Base-by-base conservation (phyloP, 64 coral and sea anemone genomes). In the Stylophora pistillata region DNA sequence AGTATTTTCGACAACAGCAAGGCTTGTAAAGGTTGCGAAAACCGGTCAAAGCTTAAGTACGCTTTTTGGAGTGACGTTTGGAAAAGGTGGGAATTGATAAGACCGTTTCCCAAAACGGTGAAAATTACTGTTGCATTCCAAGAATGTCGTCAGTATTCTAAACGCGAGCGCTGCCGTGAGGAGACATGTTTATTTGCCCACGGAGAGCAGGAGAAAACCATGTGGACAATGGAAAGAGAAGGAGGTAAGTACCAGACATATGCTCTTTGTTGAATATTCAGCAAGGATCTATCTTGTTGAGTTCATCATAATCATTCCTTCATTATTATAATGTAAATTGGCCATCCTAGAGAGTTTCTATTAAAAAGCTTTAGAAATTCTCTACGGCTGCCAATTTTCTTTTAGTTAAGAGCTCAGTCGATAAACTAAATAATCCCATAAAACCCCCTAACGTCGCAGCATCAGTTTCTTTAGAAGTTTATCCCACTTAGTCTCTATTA, bases 171-270 rank as follows among this genome's bases (percentile, higher is more conserved):
- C 3, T 95, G 93, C 25, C n/a, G 21, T 0, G 79, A 63, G 53
- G 76, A 1, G 9, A 70, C 83, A 25, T 95, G 93, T 73, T 81
- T 26, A 27, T 95, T 95, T 88, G 88, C 88, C 57, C 93, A 95
- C 74, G 93, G 93, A 10, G 54, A 81, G 34, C 62, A 68, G 31
- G 93, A 95, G 56, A 15, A 16, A 28, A 13, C 12, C 13, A 86
- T 89, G 27, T 95, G 93, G 93, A 82, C 68, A 15, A 72, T 88
- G 55, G 91, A 92, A 28, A 79, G 85, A n/a, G 47, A 80, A 56
- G 33, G 61, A 77, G 81, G 89, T 91, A 47, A 55, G 80, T 84
- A 41, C 37, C 37, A 41, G 37, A 41, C 2, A 41, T 3, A 41
- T 41, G 37, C 37, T 41, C 37, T 41, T 41, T 6, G 6, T 41